Percentiles rank a stretch among this genome's conserved stretches.
phyloP scores from a whole-genome alignment of 2,888 invertebrate genomes.

The Ormyrus pomaceus region DNA sequence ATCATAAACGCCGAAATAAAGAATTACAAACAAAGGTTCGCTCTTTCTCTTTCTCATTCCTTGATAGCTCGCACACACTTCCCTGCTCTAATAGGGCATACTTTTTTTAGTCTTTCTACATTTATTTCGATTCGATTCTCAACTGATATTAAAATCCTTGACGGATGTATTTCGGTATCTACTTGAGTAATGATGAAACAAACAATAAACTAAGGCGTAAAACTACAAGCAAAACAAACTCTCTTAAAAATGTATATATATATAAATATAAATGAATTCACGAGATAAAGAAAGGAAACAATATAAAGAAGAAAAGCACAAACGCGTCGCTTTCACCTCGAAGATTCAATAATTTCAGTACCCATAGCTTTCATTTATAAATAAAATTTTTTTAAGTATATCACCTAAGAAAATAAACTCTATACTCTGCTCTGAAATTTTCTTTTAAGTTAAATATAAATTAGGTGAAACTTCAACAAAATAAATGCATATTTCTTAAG shows the following conservation, averaged over 20 bases:
- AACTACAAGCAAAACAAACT: constrained; percentile 41
- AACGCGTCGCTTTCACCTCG: constrained; percentile 45
- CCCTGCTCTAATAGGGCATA: too few relatives aligned
- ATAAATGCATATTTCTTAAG: not conserved
- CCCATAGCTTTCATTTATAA: not conserved
- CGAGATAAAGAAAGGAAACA: constrained; percentile 21
- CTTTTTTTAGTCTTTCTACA: not conserved
- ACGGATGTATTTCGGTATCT: constrained; percentile 3
- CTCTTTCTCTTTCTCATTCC: not conserved
- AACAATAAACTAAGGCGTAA: constrained; percentile 35
- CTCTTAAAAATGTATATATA: constrained; percentile 27
- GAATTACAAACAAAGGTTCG: constrained; percentile 9
- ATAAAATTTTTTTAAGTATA: constrained; percentile 31
- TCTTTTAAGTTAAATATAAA: constrained; percentile 8
- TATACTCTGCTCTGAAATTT: constrained; percentile 19
- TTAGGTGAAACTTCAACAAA: constrained; percentile 27
- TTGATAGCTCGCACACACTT: not conserved
- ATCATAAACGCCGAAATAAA: constrained; percentile 26
- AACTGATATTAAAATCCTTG: constrained; percentile 1
- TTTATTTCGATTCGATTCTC: constrained; percentile 29
- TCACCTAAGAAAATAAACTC: constrained; percentile 33
- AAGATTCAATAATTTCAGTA: constrained; percentile 18
- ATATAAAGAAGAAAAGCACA: constrained; percentile 20
- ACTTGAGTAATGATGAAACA: constrained; percentile 26
- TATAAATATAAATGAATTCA: constrained; percentile 22